Evolutionary conservation across 2,888 invertebrate species (phyloP), one percentile per base, ranked within the genome.

Genomic region (Dexiosoma caninum): DNA sequence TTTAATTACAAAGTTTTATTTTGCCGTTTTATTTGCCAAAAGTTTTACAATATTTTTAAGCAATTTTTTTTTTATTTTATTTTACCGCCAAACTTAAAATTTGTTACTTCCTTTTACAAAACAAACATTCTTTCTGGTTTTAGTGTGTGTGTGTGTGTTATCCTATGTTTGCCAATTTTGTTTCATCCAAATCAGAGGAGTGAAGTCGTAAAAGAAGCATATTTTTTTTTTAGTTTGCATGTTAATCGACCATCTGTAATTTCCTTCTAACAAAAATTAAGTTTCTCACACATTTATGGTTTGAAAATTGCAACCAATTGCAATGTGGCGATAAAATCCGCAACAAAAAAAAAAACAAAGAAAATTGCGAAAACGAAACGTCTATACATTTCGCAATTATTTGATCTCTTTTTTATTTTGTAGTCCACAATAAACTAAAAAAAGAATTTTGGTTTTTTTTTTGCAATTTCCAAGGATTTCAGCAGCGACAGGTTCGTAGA

Each of bases 301-400:
- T 55, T 53, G 66, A 84, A 82, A 88, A 86, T 86, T 85, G 85
- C 85, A 85, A 83, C 87, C 88, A 88, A 87, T 87, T 88, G 88
- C 55, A 75, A 83, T 30, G 27, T n/a, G 44, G 76, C 44, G n/a
- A 46, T 35, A 30, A 55, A 35, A n/a, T 19, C 10, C 16, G 12
- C n/a, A n/a, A 27, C 35, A 14, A 49, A n/a, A 59, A 32, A 4
- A 14, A n/a, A 12, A 14, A 12, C 30, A 42, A n/a, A 1, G 9
- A 42, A 23, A 10, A 76, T 57, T 2, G 14, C 27, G 14, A 64
- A 55, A 64, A 23, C 37, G n/a, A 57, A 49, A 44, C 49, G 59
- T 53, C 42, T 40, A 55, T n/a, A 62, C 53, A 42, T 30, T 27
- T 37, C 5, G 10, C 14, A 12, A 16, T 16, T 30, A n/a, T 19